Evolutionary conservation across 1,140 invertebrate species (phyloP).

Genomic region (Drosophila eugracilis): DNA sequence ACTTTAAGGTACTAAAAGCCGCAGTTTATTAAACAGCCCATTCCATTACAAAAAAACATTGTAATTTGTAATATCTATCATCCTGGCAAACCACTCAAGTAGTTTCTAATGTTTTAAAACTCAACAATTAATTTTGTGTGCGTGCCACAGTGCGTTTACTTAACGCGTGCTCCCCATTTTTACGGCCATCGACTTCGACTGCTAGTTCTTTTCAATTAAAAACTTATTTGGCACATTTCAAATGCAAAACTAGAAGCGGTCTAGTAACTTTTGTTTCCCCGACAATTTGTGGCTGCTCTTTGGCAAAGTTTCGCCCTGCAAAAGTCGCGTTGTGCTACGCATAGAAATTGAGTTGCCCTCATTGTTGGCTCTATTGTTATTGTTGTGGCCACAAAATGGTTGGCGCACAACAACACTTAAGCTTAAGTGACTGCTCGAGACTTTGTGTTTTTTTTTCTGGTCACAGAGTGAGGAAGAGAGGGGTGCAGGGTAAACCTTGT

Average conservation of each 20-base stretch:
- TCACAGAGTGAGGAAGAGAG: too few species aligned
- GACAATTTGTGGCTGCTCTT: conserved; percentile 43
- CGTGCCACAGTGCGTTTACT: neutral
- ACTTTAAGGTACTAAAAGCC: too few species aligned
- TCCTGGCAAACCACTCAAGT: too few species aligned
- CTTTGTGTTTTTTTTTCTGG: conserved; percentile 25
- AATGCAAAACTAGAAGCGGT: conserved; percentile 37
- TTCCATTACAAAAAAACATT: too few species aligned
- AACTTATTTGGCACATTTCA: conserved; percentile 59
- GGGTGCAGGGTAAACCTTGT: conserved; percentile 25
- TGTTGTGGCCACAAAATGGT: conserved; percentile 76
- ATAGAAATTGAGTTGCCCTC: conserved; percentile 75
- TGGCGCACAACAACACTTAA: conserved; percentile 78
- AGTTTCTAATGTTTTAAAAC: too few species aligned
- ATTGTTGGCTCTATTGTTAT: conserved; percentile 46
- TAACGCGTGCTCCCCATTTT: conserved; percentile 4
- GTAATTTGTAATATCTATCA: too few species aligned
- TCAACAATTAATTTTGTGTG: too few species aligned
- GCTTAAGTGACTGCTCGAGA: conserved; percentile 79
- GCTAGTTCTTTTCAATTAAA: conserved; percentile 58
- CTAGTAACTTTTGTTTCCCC: conserved; percentile 36
- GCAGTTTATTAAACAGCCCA: too few species aligned
- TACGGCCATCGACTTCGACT: conserved; percentile 28
- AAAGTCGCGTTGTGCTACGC: conserved; percentile 59
- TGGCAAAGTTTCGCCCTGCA: conserved; percentile 32